Conservation (phyloP, 35 echinoderm and acorn worm genomes). For the Patiria miniata region DNA sequence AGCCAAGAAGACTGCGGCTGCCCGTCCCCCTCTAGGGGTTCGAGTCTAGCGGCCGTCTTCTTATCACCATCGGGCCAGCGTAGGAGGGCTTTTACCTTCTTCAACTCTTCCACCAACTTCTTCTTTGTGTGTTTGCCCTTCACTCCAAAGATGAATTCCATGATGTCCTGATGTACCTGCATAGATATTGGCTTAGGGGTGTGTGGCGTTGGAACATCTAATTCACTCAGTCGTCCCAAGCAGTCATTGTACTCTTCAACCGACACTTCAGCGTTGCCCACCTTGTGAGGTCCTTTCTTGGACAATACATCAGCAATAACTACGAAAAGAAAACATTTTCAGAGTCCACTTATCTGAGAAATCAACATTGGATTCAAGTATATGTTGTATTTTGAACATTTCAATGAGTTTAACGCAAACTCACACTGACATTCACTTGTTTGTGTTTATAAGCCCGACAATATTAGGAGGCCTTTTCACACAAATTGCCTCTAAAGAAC, state of each 20-base stretch:
- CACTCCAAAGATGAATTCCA: background rate
- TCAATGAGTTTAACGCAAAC: no score
- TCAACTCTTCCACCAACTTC: background rate
- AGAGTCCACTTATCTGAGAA: no score
- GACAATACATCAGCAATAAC: background rate
- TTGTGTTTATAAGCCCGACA: no score
- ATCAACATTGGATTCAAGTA: no score
- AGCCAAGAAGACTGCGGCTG: background rate
- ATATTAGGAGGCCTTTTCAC: no score
- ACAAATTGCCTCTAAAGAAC: no score
- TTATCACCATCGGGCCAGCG: background rate
- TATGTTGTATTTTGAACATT: no score
- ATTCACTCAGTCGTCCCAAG: background rate
- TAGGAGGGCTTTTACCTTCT: background rate
- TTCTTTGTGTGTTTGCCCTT: background rate
- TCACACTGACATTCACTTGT: no score
- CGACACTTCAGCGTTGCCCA: background rate
- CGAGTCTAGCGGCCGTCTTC: background rate
- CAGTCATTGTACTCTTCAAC: constrained; percentile 19
- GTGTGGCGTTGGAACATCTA: constrained; percentile 3
- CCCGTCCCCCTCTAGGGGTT: background rate
- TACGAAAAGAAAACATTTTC: background rate
- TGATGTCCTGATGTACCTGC: background rate
- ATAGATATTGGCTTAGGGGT: background rate
- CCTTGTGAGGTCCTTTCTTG: background rate